Evolutionary conservation across 2,797 vertebrate genomes (phyloP).

Genomic region (Cynopterus sphinx): DNA sequence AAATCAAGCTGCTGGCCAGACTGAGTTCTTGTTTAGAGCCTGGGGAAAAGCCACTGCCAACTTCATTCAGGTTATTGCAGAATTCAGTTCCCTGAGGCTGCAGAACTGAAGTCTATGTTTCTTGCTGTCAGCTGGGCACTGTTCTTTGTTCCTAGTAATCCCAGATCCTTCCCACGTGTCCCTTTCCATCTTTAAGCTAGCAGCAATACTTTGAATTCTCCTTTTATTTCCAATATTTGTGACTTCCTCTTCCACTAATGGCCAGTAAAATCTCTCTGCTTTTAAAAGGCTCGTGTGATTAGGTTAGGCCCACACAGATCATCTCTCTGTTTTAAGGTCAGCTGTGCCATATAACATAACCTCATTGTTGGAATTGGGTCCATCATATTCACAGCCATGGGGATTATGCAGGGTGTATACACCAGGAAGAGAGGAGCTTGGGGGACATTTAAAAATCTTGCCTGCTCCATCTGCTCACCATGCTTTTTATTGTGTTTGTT

Average conservation of each 20-base stretch:
- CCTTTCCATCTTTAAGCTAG: neutral
- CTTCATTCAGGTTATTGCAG: neutral
- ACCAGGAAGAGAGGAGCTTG: neutral
- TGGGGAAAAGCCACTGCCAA: neutral
- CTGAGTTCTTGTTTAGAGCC: neutral
- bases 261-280: neutral
- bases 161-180: rapidly evolving
- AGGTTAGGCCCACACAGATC: neutral
- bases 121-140: neutral
- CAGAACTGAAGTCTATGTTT: neutral
- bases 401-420: rapidly evolving
- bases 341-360: neutral
- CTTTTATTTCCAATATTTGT: neutral
- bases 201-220: neutral
- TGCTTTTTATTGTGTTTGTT: neutral
- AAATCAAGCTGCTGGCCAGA: neutral
- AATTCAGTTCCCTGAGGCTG: neutral
- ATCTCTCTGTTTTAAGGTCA: neutral
- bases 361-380: neutral
- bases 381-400: neutral
- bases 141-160: neutral
- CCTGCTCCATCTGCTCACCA: neutral
- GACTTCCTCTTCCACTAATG: neutral
- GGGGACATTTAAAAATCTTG: neutral
- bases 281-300: neutral